Base-by-base conservation (phyloP, 1,140 invertebrate genomes). In the Apis cerana region DNA sequence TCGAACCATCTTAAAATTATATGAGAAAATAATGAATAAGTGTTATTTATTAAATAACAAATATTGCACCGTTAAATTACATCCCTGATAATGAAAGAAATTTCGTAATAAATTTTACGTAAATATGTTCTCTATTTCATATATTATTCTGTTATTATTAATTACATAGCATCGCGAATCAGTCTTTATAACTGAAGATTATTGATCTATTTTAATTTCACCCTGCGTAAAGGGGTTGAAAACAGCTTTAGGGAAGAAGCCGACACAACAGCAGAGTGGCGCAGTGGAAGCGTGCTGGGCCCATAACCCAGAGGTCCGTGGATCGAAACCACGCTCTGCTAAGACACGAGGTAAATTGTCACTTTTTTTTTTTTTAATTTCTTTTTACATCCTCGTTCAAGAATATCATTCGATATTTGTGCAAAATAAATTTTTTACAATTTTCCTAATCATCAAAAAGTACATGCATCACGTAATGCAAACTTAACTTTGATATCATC, bases 241-340 rank as follows among this genome's bases (percentile, higher is more conserved):
- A 10, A 0, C 0, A 11, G 15, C 8, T 43, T 71, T 71, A 61
- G 12, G 3, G 3, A 23, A 9, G 0, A 1, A 0, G 0, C 1
- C 0, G 0, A 2, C 15, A 27, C 50, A 79, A 74, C 12, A 97
- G 96, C 98, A 98, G 97, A 97, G 97, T 98, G 97, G 97, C 97
- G 97, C 97, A 98, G 97, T 97, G 97, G 97, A 98, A 98, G 97
- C 97, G 97, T 98, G 97, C 97, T 98, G 97, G 98, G 97, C 97
- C 97, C 97, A 98, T 98, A 98, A 98, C 97, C 97, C 97, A 98
- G 97, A 98, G 97, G 97, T 98, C 97, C 96, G 97, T 97, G 96
- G 97, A 97, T 98, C 97, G 97, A 97, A 98, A 98, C 97, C 96
- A 97, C 97, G 96, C 96, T 97, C 97, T 98, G 97, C 97, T 87